Percentiles rank a stretch among this genome's conserved stretches.
phyloP scores from a whole-genome alignment of 2,888 invertebrate species.

The Watsonalla cultraria region DNA sequence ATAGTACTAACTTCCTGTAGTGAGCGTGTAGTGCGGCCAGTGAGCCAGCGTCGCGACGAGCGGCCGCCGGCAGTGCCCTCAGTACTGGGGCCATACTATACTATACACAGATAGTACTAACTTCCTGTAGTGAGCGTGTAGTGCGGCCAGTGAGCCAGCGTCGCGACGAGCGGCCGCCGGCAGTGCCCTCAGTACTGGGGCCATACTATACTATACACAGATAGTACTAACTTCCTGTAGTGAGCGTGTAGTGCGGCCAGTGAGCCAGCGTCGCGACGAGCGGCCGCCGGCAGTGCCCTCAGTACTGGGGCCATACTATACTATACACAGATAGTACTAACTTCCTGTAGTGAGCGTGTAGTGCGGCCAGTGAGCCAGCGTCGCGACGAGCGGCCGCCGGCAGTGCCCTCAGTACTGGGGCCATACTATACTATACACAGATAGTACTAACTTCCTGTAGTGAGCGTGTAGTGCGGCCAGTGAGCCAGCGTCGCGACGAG shows the following conservation, averaged over 20 bases:
- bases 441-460: conserved; percentile 69
- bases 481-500: conserved; percentile 77
- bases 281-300: conserved; percentile 76
- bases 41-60: conserved; percentile 77
- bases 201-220: conserved; percentile 21
- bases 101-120: no score
- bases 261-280: conserved; percentile 77
- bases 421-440: conserved; percentile 40
- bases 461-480: conserved; percentile 77
- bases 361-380: conserved; percentile 70
- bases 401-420: conserved; percentile 77
- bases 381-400: conserved; percentile 79
- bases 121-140: neutral
- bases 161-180: no score
- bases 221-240: conserved; percentile 69
- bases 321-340: conserved; percentile 39
- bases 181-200: no score
- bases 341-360: conserved; percentile 79
- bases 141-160: no score
- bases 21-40: conserved; percentile 77
- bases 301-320: conserved; percentile 67
- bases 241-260: conserved; percentile 77
- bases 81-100: conserved; percentile 79
- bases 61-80: conserved; percentile 76
- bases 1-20: conserved; percentile 69